phyloP scores from a whole-genome alignment of 2,113 vertebrate species.

The Otolemur garnettii region DNA sequence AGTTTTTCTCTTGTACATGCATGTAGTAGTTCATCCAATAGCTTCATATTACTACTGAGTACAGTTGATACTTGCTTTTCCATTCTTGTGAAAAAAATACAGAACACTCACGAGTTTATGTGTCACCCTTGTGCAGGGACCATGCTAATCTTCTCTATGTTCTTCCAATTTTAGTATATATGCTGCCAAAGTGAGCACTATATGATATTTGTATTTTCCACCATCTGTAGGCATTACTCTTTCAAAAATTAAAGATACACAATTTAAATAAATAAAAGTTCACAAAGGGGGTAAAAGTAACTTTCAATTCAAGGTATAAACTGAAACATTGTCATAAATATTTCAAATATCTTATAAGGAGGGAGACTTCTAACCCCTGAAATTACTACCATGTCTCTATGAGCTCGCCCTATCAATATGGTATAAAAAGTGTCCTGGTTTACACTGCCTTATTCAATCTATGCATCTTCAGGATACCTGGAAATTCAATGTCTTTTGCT shows the following conservation, averaged over 20 bases:
- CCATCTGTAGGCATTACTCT: neutral
- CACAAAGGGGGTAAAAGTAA: neutral
- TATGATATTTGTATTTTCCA: neutral
- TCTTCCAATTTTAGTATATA: no score
- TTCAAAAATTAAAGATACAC: neutral
- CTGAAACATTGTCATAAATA: neutral
- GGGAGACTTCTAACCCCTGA: neutral
- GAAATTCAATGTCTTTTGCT: neutral
- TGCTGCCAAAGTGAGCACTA: no score
- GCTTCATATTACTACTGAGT: no score
- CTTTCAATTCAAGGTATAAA: constrained; percentile 3
- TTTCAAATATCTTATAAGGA: neutral
- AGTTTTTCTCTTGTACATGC: no score
- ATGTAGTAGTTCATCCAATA: no score
- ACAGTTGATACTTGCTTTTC: no score
- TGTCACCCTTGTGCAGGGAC: no score
- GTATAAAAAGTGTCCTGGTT: neutral
- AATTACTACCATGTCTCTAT: neutral
- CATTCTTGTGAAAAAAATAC: no score
- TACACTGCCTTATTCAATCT: neutral
- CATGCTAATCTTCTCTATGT: no score
- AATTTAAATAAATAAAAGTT: neutral
- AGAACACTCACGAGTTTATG: no score
- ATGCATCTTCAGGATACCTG: neutral
- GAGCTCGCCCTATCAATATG: neutral